Conservation (phyloP, 1,140 invertebrate species). For the Choristoneura fumiferana region DNA sequence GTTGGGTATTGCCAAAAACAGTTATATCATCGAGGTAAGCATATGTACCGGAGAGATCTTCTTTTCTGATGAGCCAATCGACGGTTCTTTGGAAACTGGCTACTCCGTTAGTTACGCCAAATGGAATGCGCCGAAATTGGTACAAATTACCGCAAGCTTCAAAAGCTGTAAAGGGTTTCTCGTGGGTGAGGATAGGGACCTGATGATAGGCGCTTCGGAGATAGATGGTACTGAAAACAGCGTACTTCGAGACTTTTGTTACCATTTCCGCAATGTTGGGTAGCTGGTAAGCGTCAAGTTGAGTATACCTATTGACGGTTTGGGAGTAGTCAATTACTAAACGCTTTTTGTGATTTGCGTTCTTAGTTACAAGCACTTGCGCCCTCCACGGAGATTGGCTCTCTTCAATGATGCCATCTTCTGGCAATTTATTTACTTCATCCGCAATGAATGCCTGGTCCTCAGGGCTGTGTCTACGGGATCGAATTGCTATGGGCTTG, state of each 20-base stretch:
- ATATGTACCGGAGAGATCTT: constrained; percentile 20
- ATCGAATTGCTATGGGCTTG: neutral
- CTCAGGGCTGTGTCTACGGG: neutral
- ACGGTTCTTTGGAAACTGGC: constrained; percentile 18
- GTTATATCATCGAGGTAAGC: constrained; percentile 31
- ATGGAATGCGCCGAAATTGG: too few species aligned
- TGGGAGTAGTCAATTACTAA: constrained; percentile 10
- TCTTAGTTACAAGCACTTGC: neutral
- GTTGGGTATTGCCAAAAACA: constrained; percentile 22
- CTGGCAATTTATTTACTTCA: neutral
- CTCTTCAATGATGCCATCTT: constrained; percentile 1
- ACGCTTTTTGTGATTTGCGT: neutral
- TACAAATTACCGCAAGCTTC: neutral
- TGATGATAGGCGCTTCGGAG: constrained; percentile 9
- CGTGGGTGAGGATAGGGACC: constrained; percentile 22
- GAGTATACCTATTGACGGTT: constrained; percentile 29
- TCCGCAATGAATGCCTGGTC: neutral
- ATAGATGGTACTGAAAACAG: constrained; percentile 16
- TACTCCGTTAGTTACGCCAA: constrained; percentile 9
- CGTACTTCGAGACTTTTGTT: constrained; percentile 10
- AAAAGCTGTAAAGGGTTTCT: constrained; percentile 25
- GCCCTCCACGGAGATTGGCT: neutral
- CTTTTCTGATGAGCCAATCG: constrained; percentile 9
- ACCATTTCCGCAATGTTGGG: constrained; percentile 21
- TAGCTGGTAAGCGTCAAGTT: constrained; percentile 27